Percentiles rank a stretch among this genome's conserved stretches.
These are phyloP conservation scores for Agapornis roseicollis DNA, from an alignment of 2,113 vertebrate genomes.

Conservation along the genomic window DNA sequence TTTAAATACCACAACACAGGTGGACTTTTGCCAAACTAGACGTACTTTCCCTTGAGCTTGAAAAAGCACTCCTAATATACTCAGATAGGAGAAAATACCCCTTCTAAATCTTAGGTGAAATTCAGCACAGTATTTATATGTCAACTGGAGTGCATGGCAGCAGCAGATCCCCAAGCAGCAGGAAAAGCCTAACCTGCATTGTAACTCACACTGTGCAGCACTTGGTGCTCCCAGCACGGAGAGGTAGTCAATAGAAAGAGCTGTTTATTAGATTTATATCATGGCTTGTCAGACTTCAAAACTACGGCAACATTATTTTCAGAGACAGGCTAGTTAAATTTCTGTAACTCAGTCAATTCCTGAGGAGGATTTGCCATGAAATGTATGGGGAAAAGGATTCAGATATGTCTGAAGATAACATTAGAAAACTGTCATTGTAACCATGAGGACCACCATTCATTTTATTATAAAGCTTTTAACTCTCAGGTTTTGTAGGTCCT, in stretches of 20 bases:
- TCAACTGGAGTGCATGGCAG: not conserved
- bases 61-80: not conserved
- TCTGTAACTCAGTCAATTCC: not conserved
- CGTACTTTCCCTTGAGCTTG: not conserved
- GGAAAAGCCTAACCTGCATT: not conserved
- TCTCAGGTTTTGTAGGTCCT: not conserved
- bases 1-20: not conserved
- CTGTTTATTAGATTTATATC: not conserved
- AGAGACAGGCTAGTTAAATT: not conserved
- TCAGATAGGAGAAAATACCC: not conserved
- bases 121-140: not conserved
- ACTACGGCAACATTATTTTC: slow-evolving; percentile 1
- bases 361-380: not conserved
- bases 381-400: not conserved
- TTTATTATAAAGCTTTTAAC: not conserved
- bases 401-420: not conserved
- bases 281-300: not conserved
- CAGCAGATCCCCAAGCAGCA: not conserved
- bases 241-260: not conserved
- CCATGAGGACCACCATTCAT: not conserved
- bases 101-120: not conserved
- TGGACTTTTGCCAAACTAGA: not conserved
- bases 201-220: not conserved
- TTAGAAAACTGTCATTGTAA: not conserved
- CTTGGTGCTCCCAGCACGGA: not conserved